These are phyloP conservation scores for Coreoperca whiteheadi DNA, from an alignment of 2,113 vertebrate genomes.

Conservation along the genomic window DNA sequence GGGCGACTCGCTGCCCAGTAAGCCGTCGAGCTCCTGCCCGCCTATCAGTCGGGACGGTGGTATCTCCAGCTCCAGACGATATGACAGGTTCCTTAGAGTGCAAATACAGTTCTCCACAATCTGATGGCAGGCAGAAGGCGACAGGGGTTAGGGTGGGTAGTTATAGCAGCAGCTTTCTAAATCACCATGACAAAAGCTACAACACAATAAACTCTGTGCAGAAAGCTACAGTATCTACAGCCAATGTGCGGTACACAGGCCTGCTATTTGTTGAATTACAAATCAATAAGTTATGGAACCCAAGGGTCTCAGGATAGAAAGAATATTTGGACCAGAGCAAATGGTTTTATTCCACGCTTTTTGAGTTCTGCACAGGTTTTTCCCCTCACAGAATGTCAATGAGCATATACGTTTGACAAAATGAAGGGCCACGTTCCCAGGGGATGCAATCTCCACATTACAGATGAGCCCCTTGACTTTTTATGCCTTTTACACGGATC, in stretches of 20 bases:
- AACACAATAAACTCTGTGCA: conserved; percentile 25
- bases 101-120: conserved; percentile 99
- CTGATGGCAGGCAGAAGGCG: conserved; percentile 75
- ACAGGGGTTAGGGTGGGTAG: neutral
- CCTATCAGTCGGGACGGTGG: conserved; percentile 89
- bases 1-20: conserved; percentile 91
- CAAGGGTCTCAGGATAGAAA: conserved; percentile 40
- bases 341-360: conserved; percentile 57
- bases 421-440: conserved; percentile 22
- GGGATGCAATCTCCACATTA: conserved; percentile 24
- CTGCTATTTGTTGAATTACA: conserved; percentile 17
- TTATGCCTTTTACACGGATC: conserved; percentile 8
- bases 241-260: conserved; percentile 20
- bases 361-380: conserved; percentile 24
- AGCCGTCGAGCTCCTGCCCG: conserved; percentile 91
- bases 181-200: conserved; percentile 46
- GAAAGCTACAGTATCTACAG: conserved; percentile 18
- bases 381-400: conserved; percentile 50
- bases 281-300: conserved; percentile 61
- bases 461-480: conserved; percentile 37
- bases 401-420: conserved; percentile 33
- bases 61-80: conserved; percentile 95
- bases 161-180: conserved; percentile 20
- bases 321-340: conserved; percentile 53
- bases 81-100: conserved; percentile 96